Evolutionary conservation across 2,888 invertebrate species (phyloP).

Genomic region (Theretra japonica): DNA sequence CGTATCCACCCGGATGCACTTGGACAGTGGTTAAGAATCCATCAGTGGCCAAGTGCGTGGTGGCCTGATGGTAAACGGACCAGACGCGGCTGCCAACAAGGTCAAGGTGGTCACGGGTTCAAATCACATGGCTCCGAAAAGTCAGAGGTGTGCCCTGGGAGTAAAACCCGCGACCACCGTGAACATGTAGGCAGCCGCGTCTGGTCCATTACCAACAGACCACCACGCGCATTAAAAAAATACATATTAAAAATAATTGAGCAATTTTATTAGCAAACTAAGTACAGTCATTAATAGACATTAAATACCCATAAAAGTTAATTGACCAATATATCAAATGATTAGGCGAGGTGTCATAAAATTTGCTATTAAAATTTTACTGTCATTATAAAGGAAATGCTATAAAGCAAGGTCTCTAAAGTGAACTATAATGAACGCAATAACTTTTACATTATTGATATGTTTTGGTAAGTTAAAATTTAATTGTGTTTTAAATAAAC

Average conservation of each 20-base stretch:
- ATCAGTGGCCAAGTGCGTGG: no score
- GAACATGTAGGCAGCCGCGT: no score
- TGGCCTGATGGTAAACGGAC: no score
- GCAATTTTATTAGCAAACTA: constrained; percentile 1
- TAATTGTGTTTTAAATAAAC: background rate
- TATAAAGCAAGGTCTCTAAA: constrained; percentile 10
- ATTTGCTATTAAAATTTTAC: constrained; percentile 34
- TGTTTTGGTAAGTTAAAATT: constrained; percentile 24
- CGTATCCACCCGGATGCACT: background rate
- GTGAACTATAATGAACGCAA: constrained; percentile 27
- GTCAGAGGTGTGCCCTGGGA: no score
- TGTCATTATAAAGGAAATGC: constrained; percentile 28
- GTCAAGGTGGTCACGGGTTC: no score
- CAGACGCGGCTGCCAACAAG: no score
- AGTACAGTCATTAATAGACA: background rate
- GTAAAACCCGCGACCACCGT: no score
- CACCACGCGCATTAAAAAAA: no score
- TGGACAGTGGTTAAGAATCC: no score
- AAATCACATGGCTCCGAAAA: no score
- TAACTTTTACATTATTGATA: constrained; percentile 25
- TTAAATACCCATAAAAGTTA: constrained; percentile 30
- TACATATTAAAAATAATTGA: background rate
- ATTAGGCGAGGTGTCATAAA: constrained; percentile 32
- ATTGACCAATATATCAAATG: constrained; percentile 30
- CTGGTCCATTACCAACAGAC: no score